Base-by-base conservation (phyloP, 2,797 vertebrate genomes). In the Lophotriccus pileatus region DNA sequence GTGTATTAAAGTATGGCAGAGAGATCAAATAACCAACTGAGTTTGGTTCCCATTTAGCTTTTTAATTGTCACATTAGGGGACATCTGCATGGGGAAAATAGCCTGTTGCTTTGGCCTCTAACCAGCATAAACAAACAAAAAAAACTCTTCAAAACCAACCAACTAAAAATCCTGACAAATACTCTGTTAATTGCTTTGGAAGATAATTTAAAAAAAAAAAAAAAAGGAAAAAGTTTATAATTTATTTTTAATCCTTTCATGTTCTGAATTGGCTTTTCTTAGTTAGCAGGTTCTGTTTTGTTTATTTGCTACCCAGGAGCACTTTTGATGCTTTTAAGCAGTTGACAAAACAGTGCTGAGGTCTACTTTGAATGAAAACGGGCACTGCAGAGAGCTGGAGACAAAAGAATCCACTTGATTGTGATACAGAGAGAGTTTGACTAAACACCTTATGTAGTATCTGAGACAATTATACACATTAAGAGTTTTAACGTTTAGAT, bases 401-500 rank as follows among this genome's bases (percentile, higher is more conserved):
- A 78, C 90, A 94, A 92, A 91, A 82, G 73, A 62, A 84, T 87
- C 81, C 85, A 47, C 84, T 87, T 96, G 93, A 85, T 93, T 93
- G 36, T 79, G 83, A 63, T 89, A 63, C 36, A 4, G 46, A 30
- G 24, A 21, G 67, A 79, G 44, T 66, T 74, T 90, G 60, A 77
- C 59, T 90, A 87, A 93, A 84, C 41, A 59, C 28, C 27, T 80
- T 62, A 22, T 62, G 41, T 84, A 55, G 55, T 73, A 79, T 39
- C n/a, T 81, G 64, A 72, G 41, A 96, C 93, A 73, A 12, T 43
- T 83, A 53, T 70, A 75, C 73, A 88, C 55, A 36, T 83, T 43
- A 87, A 78, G 28, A 96, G 22, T 93, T 94, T 96, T 88, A 96
- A 91, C 64, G 95, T 96, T 83, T 64, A 93, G 78, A 39, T 96